phyloP scores from a whole-genome alignment of 2,888 invertebrate genomes.

The Lamellibrachia columna region DNA sequence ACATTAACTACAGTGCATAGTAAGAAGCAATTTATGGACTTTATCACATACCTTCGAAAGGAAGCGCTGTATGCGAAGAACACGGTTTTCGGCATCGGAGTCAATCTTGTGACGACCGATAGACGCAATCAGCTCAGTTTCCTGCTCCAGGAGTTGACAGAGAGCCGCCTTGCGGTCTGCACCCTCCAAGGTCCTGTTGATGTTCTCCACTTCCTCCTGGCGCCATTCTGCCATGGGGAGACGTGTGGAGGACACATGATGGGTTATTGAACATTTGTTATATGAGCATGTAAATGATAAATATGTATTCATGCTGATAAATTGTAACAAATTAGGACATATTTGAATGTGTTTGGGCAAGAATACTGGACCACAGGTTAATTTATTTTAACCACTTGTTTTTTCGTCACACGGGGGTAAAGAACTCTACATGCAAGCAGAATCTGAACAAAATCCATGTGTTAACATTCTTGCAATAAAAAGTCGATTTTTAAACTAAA shows the following conservation, averaged over 20 bases:
- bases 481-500: too few relatives aligned
- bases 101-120: slow-evolving; percentile 65
- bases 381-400: too few relatives aligned
- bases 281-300: too few relatives aligned
- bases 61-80: slow-evolving; percentile 59
- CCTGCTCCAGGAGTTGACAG: slow-evolving; percentile 65
- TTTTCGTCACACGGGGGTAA: too few relatives aligned
- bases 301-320: too few relatives aligned
- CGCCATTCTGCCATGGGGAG: slow-evolving; percentile 59
- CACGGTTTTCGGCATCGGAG: slow-evolving; percentile 58
- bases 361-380: too few relatives aligned
- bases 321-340: too few relatives aligned
- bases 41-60: slow-evolving; percentile 58
- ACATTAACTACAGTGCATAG: neutral
- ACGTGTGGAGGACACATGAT: neutral
- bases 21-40: neutral
- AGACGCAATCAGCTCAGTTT: slow-evolving; percentile 65
- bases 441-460: too few relatives aligned
- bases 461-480: too few relatives aligned
- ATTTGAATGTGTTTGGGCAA: too few relatives aligned
- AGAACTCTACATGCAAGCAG: too few relatives aligned
- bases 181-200: slow-evolving; percentile 59
- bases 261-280: too few relatives aligned
- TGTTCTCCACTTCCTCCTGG: slow-evolving; percentile 61
- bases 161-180: slow-evolving; percentile 67